Evolutionary conservation across 2,797 vertebrate genomes (phyloP).

Genomic region (Triplophysa yarkandensis): DNA sequence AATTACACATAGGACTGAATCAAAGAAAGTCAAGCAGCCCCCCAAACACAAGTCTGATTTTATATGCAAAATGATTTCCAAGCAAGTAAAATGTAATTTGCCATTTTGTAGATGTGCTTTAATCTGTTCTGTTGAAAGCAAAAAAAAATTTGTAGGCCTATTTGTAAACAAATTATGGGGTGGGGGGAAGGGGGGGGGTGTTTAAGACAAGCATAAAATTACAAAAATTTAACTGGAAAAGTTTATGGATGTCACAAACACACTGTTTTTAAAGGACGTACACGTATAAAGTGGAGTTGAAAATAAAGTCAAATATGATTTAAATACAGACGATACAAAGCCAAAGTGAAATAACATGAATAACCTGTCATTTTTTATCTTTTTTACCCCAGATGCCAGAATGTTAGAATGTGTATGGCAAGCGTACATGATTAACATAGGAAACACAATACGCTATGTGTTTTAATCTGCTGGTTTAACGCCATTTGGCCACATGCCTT

Average conservation of each 20-base stretch:
- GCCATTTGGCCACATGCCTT: not conserved
- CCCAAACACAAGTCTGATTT: not conserved
- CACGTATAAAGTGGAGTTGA: too few relatives aligned
- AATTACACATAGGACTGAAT: slow-evolving; percentile 7
- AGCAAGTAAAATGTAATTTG: not conserved
- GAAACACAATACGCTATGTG: not conserved
- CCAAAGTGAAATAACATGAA: too few relatives aligned
- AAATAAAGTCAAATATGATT: too few relatives aligned
- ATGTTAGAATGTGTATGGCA: too few relatives aligned
- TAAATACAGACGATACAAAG: too few relatives aligned
- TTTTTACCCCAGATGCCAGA: too few relatives aligned
- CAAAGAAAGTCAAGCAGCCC: not conserved
- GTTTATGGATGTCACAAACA: not conserved
- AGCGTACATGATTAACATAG: not conserved
- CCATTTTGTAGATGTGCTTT: not conserved
- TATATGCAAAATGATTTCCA: not conserved
- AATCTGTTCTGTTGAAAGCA: not conserved
- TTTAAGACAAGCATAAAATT: too few relatives aligned
- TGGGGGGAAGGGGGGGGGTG: too few relatives aligned
- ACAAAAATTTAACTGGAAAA: not conserved
- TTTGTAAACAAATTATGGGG: slow-evolving; percentile 7
- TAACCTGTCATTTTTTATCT: too few relatives aligned
- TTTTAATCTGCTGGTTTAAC: not conserved
- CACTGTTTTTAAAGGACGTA: too few relatives aligned
- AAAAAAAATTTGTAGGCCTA: not conserved